Evolutionary conservation across 2,888 invertebrate genomes (phyloP), one percentile per base, ranked within the genome.

Genomic region (Tachystola acroxantha): DNA sequence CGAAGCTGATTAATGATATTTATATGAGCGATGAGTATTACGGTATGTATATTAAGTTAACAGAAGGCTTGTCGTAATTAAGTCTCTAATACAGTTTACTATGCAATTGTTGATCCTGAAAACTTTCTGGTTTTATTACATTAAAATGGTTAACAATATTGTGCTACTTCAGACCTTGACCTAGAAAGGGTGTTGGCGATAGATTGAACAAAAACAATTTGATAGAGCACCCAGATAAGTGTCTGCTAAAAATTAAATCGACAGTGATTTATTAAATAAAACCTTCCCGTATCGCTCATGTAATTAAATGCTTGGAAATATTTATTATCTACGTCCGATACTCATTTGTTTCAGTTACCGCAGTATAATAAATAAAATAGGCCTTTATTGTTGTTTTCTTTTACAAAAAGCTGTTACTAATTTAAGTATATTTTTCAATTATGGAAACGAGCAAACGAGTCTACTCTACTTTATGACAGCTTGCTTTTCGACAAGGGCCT

Each of bases 21-120:
- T 99, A 98, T 75, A 93, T 96, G 84, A 93, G 94, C 32, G 99
- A 99, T 62, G 99, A 99, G 76, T 99, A 98, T 73, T 99, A 97
- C 65, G 99, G 96, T 96, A 82, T n/a, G 24, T n/a, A 9, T 9
- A 19, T n/a, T n/a, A n/a, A n/a, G n/a, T n/a, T n/a, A n/a, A n/a
- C n/a, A n/a, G n/a, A n/a, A n/a, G n/a, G n/a, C n/a, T n/a, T n/a
- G n/a, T n/a, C n/a, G n/a, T n/a, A n/a, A n/a, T n/a, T n/a, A n/a
- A n/a, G n/a, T n/a, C n/a, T n/a, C n/a, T n/a, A n/a, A n/a, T n/a
- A n/a, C n/a, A n/a, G n/a, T n/a, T n/a, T n/a, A n/a, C n/a, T n/a
- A n/a, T n/a, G n/a, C n/a, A n/a, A n/a, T n/a, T n/a, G n/a, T n/a
- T n/a, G n/a, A n/a, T n/a, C n/a, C n/a, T n/a, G n/a, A n/a, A n/a